Percentiles rank a stretch among this genome's conserved stretches.
Evolutionary conservation across 2,888 invertebrate genomes (phyloP).

Genomic region (Campaea margaritaria): DNA sequence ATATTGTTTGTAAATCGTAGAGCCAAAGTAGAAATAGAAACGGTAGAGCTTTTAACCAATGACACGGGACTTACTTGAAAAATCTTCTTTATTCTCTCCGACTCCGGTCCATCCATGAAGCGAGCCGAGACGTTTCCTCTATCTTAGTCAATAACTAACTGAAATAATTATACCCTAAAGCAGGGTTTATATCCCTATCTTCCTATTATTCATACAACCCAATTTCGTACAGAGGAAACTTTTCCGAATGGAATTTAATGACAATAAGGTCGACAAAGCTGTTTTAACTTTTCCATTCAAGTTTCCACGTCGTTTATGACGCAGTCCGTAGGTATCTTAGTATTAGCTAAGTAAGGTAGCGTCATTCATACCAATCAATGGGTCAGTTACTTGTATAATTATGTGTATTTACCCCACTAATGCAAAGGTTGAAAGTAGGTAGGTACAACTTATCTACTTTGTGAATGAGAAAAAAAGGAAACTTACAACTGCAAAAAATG

Average conservation of each 20-base stretch:
- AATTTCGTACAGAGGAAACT: slow-evolving; percentile 53
- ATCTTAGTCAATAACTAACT: slow-evolving; percentile 41
- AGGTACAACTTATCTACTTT: too few relatives aligned
- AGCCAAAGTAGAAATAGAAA: too few relatives aligned
- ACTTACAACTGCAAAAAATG: neutral
- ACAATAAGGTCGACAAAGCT: slow-evolving; percentile 34
- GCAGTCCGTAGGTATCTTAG: slow-evolving; percentile 21
- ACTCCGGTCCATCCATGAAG: slow-evolving; percentile 1
- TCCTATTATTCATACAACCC: slow-evolving; percentile 42
- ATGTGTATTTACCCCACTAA: neutral
- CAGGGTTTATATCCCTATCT: slow-evolving; percentile 45
- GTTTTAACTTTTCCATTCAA: slow-evolving; percentile 55
- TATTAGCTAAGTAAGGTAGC: slow-evolving; percentile 23
- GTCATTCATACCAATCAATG: slow-evolving; percentile 18
- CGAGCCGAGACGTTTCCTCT: slow-evolving; percentile 6
- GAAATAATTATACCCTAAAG: slow-evolving; percentile 25
- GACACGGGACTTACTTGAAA: slow-evolving; percentile 20
- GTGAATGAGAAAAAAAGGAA: neutral
- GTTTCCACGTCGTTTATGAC: slow-evolving; percentile 47
- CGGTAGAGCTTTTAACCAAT: neutral
- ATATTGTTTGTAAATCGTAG: too few relatives aligned
- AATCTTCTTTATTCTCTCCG: neutral
- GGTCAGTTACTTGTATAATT: slow-evolving; percentile 20
- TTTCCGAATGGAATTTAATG: slow-evolving; percentile 47
- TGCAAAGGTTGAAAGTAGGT: slow-evolving; percentile 12